Conservation (phyloP, 53 echinoderm and acorn worm species). For the Patiria pectinifera region DNA sequence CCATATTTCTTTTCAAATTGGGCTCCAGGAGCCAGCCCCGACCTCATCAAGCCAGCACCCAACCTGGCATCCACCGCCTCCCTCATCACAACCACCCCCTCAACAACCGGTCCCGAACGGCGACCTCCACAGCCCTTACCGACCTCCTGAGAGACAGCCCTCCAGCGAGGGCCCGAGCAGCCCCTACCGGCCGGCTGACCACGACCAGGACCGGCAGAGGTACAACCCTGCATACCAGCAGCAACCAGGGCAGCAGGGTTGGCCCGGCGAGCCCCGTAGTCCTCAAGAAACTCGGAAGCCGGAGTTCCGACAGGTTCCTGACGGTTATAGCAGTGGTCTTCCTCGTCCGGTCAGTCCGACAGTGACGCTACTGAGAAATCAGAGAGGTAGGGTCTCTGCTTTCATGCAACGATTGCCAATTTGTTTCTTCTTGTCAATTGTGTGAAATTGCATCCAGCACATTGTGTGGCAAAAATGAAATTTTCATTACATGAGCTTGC, state of each 20-base stretch:
- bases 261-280: conserved; percentile 28
- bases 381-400: conserved; percentile 58
- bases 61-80: conserved; percentile 44
- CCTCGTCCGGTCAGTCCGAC: conserved; percentile 74
- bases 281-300: conserved; percentile 41
- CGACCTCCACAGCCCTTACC: conserved; percentile 40
- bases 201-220: conserved; percentile 32
- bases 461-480: neutral
- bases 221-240: conserved; percentile 49
- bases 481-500: neutral
- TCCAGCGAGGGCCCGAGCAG: neutral
- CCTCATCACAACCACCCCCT: conserved; percentile 20
- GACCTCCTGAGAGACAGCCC: neutral
- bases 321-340: conserved; percentile 48
- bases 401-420: neutral
- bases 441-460: neutral
- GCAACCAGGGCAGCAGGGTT: neutral
- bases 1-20: neutral
- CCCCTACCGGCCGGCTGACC: conserved; percentile 43
- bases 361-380: conserved; percentile 64
- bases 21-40: conserved; percentile 14
- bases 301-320: conserved; percentile 44
- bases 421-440: neutral
- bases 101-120: conserved; percentile 41
- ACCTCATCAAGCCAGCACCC: conserved; percentile 34